These are phyloP conservation scores for Mareca strepera DNA, from an alignment of 2,797 vertebrate genomes.

Conservation along the genomic window DNA sequence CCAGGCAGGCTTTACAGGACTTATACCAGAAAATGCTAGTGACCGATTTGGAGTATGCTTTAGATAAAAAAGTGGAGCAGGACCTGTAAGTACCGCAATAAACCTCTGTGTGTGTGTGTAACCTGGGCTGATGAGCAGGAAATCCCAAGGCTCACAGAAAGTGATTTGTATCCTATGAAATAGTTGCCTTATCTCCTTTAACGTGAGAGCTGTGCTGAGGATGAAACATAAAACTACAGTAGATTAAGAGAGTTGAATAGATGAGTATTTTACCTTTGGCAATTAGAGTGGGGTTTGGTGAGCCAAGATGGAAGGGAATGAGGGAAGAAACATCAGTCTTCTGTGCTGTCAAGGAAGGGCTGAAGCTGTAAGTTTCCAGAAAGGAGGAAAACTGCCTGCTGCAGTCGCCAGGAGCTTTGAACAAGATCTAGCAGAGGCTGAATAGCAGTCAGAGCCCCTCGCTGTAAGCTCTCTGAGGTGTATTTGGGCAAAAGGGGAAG, in stretches of 20 bases:
- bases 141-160: neutral
- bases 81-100: constrained; percentile 90
- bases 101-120: neutral
- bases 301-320: neutral
- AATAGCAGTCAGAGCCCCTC: neutral
- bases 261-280: neutral
- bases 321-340: neutral
- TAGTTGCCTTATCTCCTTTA: neutral
- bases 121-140: neutral
- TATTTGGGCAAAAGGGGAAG: neutral
- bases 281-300: neutral
- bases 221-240: neutral
- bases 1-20: constrained; percentile 97
- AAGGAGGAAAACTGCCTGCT: neutral
- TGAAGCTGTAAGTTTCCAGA: neutral
- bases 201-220: neutral
- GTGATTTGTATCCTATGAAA: neutral
- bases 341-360: neutral
- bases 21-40: constrained; percentile 99
- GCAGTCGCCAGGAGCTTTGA: neutral
- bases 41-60: constrained; percentile 96
- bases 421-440: neutral
- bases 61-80: constrained; percentile 99
- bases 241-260: neutral
- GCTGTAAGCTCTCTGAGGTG: neutral